A percentile compares a stretch with the other conserved stretches of the same genome.
Conservation (phyloP, 2,113 vertebrate genomes). For the Penelope pileata region DNA sequence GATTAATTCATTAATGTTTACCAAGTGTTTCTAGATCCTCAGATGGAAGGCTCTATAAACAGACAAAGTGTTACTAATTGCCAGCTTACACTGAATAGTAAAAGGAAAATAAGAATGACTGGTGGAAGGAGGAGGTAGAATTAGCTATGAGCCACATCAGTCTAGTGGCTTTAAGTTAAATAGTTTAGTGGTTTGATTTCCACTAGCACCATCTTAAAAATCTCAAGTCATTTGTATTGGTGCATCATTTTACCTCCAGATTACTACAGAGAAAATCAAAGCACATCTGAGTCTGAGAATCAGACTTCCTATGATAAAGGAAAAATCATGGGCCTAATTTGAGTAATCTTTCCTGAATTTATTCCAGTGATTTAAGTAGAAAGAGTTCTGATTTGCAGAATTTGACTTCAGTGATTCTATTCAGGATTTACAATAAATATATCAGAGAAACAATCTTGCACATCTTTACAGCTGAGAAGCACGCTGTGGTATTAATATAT, state of each 20-base stretch:
- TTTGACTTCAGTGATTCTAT: not conserved
- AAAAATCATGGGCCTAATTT: not conserved
- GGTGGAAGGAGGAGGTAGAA: not conserved
- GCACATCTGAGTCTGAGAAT: rapidly evolving
- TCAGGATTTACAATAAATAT: not conserved
- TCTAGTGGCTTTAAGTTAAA: not conserved
- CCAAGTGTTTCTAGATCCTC: slow-evolving; percentile 60
- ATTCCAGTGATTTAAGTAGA: not conserved
- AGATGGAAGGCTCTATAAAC: slow-evolving; percentile 48
- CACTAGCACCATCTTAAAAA: not conserved
- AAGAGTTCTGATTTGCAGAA: not conserved
- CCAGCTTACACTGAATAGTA: not conserved
- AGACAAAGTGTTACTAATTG: slow-evolving; percentile 52
- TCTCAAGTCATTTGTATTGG: not conserved
- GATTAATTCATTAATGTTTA: slow-evolving; percentile 66
- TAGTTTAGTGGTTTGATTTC: not conserved
- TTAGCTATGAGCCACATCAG: not conserved
- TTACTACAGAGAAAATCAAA: not conserved
- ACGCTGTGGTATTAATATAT: not conserved
- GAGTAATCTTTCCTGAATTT: not conserved
- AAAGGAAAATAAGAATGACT: slow-evolving; percentile 13
- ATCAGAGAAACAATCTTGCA: not conserved
- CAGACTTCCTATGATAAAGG: not conserved
- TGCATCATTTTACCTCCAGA: not conserved
- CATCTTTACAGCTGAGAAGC: not conserved